phyloP scores from a whole-genome alignment of 2,113 vertebrate genomes.

The Proteles cristata region DNA sequence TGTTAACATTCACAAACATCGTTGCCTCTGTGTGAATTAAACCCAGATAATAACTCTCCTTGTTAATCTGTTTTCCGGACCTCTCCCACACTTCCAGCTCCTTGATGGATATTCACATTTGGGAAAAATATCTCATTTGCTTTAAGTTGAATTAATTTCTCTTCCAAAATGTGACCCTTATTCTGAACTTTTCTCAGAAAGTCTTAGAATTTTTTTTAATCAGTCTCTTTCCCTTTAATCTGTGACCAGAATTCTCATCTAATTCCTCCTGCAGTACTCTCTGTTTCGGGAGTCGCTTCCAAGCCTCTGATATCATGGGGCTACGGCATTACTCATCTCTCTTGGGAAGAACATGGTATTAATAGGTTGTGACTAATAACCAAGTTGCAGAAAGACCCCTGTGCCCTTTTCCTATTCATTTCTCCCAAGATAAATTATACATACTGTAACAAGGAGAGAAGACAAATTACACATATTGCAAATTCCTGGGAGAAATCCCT shows the following conservation, averaged over 20 bases:
- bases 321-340: neutral
- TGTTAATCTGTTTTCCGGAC: neutral
- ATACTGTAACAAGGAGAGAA: constrained; percentile 31
- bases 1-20: neutral
- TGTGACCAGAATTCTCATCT: neutral
- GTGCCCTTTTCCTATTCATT: constrained; percentile 39
- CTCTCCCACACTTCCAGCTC: neutral
- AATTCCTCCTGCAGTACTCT: neutral
- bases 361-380: constrained; percentile 64
- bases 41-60: no score
- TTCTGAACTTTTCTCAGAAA: neutral
- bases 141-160: constrained; percentile 32
- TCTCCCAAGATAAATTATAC: constrained; percentile 54
- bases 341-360: neutral
- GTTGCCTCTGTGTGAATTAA: neutral
- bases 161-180: neutral
- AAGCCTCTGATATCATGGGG: neutral
- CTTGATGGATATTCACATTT: neutral
- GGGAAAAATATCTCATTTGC: neutral
- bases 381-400: neutral
- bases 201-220: neutral
- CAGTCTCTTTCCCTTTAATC: neutral
- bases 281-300: neutral
- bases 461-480: constrained; percentile 39
- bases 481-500: constrained; percentile 50